Conservation (phyloP, 2,888 invertebrate genomes). For the Hyalella azteca region DNA sequence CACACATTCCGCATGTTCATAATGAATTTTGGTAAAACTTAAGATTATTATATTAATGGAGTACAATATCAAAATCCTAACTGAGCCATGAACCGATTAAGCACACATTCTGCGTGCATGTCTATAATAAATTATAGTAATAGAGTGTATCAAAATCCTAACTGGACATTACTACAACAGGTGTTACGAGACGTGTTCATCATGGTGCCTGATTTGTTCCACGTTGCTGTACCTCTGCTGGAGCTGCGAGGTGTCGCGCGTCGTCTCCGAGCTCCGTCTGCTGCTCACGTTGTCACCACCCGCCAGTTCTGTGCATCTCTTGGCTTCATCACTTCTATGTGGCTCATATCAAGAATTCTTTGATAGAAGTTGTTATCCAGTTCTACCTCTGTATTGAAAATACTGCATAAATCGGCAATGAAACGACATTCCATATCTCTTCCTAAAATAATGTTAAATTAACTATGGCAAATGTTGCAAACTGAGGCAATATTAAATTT, state of each 20-base stretch:
- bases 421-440: no score
- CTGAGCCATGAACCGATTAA: background rate
- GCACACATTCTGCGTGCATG: no score
- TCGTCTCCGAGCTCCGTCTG: conserved; percentile 61
- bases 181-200: conserved; percentile 72
- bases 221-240: conserved; percentile 68
- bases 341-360: background rate
- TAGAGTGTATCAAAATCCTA: background rate
- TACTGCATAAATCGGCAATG: no score
- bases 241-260: conserved; percentile 62
- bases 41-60: no score
- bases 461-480: no score
- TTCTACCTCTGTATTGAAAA: no score
- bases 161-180: conserved; percentile 61
- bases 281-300: conserved; percentile 62
- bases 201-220: conserved; percentile 73
- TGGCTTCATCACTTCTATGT: background rate
- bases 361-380: no score
- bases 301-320: conserved; percentile 62
- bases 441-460: no score
- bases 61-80: background rate
- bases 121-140: no score
- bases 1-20: no score
- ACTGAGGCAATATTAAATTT: no score
- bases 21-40: no score